Conservation (phyloP, 2,888 invertebrate species). For the Xestoiulus laeticollis region DNA sequence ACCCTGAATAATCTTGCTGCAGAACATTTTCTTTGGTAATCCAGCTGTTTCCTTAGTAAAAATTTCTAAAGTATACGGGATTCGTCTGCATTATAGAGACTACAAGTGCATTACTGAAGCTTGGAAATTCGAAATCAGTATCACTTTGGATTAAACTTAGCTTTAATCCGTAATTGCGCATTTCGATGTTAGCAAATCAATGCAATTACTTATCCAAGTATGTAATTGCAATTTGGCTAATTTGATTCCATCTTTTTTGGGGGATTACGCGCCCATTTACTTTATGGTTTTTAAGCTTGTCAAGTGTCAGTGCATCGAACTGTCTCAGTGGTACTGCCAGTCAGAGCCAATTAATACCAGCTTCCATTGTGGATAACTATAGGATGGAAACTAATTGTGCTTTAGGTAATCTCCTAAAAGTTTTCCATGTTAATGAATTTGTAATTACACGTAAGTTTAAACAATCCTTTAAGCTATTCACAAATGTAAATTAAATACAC, state of each 20-base stretch:
- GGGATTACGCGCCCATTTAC: neutral
- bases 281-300: constrained; percentile 29
- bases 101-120: neutral
- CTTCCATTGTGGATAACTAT: neutral
- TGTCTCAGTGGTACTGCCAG: constrained; percentile 6
- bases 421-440: constrained; percentile 39
- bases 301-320: constrained; percentile 25
- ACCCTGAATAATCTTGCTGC: too few relatives aligned
- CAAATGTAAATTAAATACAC: constrained; percentile 8
- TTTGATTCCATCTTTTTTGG: neutral
- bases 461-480: neutral
- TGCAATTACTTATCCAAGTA: neutral
- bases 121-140: neutral
- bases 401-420: constrained; percentile 24
- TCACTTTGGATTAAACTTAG: neutral
- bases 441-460: constrained; percentile 16
- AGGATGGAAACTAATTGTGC: neutral
- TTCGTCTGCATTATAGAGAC: too few relatives aligned
- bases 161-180: constrained; percentile 5
- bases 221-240: constrained; percentile 5
- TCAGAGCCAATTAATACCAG: neutral
- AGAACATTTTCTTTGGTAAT: too few relatives aligned
- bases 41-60: too few relatives aligned
- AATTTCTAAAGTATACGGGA: too few relatives aligned
- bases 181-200: neutral